Conservation (phyloP, 2,797 vertebrate species). For the Enteromius unitaeniatus region DNA sequence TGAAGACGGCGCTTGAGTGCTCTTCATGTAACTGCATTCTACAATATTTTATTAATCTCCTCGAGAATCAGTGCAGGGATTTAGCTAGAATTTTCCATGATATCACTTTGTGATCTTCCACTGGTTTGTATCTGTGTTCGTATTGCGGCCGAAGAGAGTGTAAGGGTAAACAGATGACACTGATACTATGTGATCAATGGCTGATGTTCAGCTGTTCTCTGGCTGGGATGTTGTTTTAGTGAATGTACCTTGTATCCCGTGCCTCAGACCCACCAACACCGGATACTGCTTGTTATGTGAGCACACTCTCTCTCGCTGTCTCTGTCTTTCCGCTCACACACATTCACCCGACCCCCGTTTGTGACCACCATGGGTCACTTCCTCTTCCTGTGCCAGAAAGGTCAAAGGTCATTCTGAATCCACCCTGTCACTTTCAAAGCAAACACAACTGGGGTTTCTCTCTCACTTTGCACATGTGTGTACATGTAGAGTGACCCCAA, state of each 20-base stretch:
- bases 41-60: slow-evolving; percentile 54
- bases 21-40: slow-evolving; percentile 26
- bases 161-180: slow-evolving; percentile 15
- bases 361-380: slow-evolving; percentile 47
- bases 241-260: not conserved
- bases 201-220: slow-evolving; percentile 12
- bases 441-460: slow-evolving; percentile 29
- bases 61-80: slow-evolving; percentile 43
- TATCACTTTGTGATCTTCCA: not conserved
- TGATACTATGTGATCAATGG: slow-evolving; percentile 24
- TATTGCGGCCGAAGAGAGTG: slow-evolving; percentile 2
- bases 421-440: slow-evolving; percentile 41
- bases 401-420: slow-evolving; percentile 50
- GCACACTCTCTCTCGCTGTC: not conserved
- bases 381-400: slow-evolving; percentile 52
- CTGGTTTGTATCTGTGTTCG: slow-evolving; percentile 14
- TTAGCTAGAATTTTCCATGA: slow-evolving; percentile 48
- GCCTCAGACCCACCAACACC: not conserved
- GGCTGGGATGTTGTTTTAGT: slow-evolving; percentile 15
- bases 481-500: slow-evolving; percentile 12
- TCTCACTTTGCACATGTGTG: slow-evolving; percentile 7
- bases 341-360: slow-evolving; percentile 1
- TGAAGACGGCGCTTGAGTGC: slow-evolving; percentile 24
- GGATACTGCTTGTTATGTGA: slow-evolving; percentile 30
- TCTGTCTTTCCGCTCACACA: slow-evolving; percentile 30